These are phyloP conservation scores for Isurus oxyrinchus DNA, from an alignment of 2,113 vertebrate genomes.

Conservation along the genomic window DNA sequence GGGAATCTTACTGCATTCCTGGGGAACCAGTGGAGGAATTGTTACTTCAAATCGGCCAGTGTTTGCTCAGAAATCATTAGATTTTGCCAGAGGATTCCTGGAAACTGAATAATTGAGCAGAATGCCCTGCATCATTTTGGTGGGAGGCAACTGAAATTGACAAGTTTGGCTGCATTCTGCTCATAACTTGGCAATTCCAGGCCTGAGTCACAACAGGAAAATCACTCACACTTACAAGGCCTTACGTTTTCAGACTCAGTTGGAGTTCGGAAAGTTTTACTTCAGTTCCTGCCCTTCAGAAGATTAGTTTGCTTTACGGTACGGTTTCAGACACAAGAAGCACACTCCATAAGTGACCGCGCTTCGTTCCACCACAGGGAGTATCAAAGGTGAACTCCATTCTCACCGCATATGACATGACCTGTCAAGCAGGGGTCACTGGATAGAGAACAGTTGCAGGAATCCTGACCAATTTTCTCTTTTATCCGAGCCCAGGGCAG, in stretches of 20 bases:
- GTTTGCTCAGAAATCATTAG: background rate
- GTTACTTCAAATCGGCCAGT: background rate
- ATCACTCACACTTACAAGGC: background rate
- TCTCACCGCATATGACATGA: background rate
- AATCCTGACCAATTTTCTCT: background rate
- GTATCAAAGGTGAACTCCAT: background rate
- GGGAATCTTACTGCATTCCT: background rate
- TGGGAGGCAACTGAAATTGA: background rate
- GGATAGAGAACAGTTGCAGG: background rate
- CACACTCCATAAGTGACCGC: background rate
- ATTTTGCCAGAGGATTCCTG: background rate
- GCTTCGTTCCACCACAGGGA: background rate
- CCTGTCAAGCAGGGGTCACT: background rate
- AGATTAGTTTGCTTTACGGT: background rate
- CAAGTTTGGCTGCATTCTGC: background rate
- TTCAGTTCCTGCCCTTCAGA: background rate
- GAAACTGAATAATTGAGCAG: background rate
- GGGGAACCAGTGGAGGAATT: background rate
- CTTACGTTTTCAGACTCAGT: background rate
- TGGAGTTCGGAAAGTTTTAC: background rate
- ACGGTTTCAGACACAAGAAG: background rate
- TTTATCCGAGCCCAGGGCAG: background rate
- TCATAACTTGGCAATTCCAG: background rate
- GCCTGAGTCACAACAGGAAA: background rate
- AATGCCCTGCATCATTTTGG: background rate